Base-by-base conservation (phyloP, 2,113 vertebrate genomes). In the Mus pahari region DNA sequence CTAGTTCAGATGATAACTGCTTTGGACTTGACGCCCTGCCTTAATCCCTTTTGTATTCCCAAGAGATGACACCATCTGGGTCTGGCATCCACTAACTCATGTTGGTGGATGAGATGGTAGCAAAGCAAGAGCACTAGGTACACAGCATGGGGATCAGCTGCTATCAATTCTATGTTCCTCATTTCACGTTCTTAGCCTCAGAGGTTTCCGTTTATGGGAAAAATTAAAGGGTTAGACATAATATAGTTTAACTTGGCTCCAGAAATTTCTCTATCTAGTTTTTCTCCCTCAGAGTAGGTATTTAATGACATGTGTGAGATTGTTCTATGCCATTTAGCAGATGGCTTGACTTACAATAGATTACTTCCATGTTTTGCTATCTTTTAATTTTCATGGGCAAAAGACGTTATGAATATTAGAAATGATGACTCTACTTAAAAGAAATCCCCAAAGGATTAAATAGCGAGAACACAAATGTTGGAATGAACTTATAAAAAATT, bases 401-500 rank as follows among this genome's bases (percentile, higher is more conserved):
- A 96, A 95, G 50, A 48, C 86, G 36, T 88, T 92, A 68, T 48
- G 36, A 90, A 81, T 95, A 97, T 95, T 94, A 94, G 7, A 96
- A 95, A 94, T 75, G 74, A 96, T 96, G 73, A 77, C 22, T 87
- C 12, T 53, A 95, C 31, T 96, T 97, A 16, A 66, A 78, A 96
- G 60, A 94, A 93, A 91, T 12, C 7, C 28, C 64, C 20, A 58
- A 86, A 91, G 90, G 77, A 91, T 71, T 88, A 42, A 96, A 95
- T 58, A 94, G 22, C 0, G 20, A 64, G 81, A 96, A 86, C 84
- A 96, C 39, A 95, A 42, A 90, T 94, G 81, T 78, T 97, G 73
- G 71, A 96, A 89, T 86, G 77, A 94, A 89, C 20, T 89, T 92
- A 96, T 93, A 87, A 94, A 71, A 96, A 86, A 97, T 88, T 81